Percentiles rank a stretch among this genome's conserved stretches.
These are phyloP conservation scores for Scopus umbretta DNA, from an alignment of 2,113 vertebrate genomes.

Conservation along the genomic window DNA sequence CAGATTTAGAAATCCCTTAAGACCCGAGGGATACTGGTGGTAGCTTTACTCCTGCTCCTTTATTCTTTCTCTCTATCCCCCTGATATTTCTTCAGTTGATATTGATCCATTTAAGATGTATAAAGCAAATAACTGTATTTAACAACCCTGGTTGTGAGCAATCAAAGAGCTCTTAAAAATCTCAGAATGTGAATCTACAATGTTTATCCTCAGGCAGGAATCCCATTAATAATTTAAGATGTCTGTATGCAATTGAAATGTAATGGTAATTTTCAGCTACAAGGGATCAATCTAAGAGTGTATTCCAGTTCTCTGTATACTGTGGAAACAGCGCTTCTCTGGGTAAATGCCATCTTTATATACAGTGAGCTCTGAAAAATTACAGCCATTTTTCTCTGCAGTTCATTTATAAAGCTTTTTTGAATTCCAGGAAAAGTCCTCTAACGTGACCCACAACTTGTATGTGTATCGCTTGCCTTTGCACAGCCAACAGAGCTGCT, in stretches of 20 bases:
- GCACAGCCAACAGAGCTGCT: not conserved
- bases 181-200: constrained; percentile 9
- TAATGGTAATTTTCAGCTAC: constrained; percentile 31
- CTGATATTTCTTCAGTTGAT: not conserved
- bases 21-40: not conserved
- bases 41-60: not conserved
- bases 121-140: constrained; percentile 54
- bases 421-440: not conserved
- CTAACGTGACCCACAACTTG: not conserved
- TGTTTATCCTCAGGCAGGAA: constrained; percentile 18
- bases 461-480: rapidly evolving
- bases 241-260: constrained; percentile 13
- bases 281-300: not conserved
- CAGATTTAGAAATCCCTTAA: not conserved
- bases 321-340: not conserved
- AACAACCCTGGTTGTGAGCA: constrained; percentile 20
- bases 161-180: constrained; percentile 32
- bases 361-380: not conserved
- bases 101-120: constrained; percentile 21
- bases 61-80: not conserved
- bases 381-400: not conserved
- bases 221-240: constrained; percentile 41
- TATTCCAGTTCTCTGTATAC: not conserved
- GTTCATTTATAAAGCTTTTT: not conserved
- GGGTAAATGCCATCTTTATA: not conserved